Conservation (phyloP, 1,140 invertebrate genomes). For the Apis dorsata region DNA sequence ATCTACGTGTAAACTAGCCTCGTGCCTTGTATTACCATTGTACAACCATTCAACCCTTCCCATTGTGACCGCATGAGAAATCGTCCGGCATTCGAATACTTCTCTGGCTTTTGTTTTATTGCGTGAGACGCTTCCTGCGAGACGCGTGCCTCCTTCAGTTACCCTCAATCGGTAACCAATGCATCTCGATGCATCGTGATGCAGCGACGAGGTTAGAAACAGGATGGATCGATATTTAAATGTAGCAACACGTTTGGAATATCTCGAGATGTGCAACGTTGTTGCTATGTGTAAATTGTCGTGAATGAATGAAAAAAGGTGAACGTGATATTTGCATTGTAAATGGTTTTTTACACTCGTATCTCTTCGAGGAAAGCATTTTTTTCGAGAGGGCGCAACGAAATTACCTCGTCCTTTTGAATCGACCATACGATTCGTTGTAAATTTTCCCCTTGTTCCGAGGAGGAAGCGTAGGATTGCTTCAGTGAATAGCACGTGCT, state of each 20-base stretch:
- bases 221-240: slow-evolving; percentile 36
- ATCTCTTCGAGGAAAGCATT: background rate
- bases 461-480: background rate
- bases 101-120: slow-evolving; percentile 61
- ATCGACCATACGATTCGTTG: background rate
- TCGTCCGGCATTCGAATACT: slow-evolving; percentile 51
- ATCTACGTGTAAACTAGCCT: slow-evolving; percentile 68
- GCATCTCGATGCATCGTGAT: slow-evolving; percentile 28
- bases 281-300: slow-evolving; percentile 41
- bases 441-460: background rate
- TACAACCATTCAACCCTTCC: slow-evolving; percentile 62
- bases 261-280: slow-evolving; percentile 30
- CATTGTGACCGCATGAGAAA: slow-evolving; percentile 66
- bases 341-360: slow-evolving; percentile 25
- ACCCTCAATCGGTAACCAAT: slow-evolving; percentile 9
- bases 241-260: slow-evolving; percentile 46
- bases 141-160: slow-evolving; percentile 51
- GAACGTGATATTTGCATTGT: slow-evolving; percentile 59
- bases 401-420: background rate
- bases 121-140: slow-evolving; percentile 7
- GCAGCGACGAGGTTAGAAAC: slow-evolving; percentile 15
- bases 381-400: background rate
- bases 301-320: slow-evolving; percentile 35
- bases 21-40: slow-evolving; percentile 61
- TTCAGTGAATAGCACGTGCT: background rate